Evolutionary conservation across 2,797 vertebrate species (phyloP).

Genomic region (Manis pentadactyla): DNA sequence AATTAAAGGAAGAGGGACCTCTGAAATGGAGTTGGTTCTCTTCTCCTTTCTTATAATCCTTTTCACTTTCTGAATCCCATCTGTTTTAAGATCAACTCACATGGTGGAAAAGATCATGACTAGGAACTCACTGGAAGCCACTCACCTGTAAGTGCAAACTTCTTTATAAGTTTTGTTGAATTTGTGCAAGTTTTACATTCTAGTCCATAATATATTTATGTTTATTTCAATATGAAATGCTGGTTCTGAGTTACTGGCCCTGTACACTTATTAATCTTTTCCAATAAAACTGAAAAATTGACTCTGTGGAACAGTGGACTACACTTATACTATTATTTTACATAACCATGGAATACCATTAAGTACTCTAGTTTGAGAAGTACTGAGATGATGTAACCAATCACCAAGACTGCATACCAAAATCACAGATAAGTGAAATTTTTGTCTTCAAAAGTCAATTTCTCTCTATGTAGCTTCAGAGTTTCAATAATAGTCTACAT

Average conservation of each 20-base stretch:
- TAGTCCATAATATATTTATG: background rate
- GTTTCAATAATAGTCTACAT: background rate
- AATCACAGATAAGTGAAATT: conserved; percentile 16
- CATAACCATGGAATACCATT: background rate
- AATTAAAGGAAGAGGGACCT: background rate
- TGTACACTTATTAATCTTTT: conserved; percentile 36
- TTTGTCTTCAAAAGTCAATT: conserved; percentile 1
- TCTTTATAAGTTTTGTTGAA: conserved; percentile 1
- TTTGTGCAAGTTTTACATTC: conserved; percentile 2
- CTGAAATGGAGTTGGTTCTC: background rate
- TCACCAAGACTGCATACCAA: background rate
- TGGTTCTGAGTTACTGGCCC: background rate
- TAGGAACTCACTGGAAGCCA: background rate
- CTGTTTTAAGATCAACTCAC: conserved; percentile 2
- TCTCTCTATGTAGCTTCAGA: background rate
- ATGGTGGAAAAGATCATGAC: background rate
- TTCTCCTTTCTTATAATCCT: background rate
- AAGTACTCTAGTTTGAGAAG: background rate
- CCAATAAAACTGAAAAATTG: conserved; percentile 35
- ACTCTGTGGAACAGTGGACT: conserved; percentile 5
- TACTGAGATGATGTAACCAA: background rate
- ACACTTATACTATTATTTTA: background rate
- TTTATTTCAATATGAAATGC: conserved; percentile 45
- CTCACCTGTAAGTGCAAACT: background rate
- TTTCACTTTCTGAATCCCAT: background rate